Evolutionary conservation across 2,888 invertebrate genomes (phyloP), one percentile per base, ranked within the genome.

Genomic region (Lithophane ornitopus): DNA sequence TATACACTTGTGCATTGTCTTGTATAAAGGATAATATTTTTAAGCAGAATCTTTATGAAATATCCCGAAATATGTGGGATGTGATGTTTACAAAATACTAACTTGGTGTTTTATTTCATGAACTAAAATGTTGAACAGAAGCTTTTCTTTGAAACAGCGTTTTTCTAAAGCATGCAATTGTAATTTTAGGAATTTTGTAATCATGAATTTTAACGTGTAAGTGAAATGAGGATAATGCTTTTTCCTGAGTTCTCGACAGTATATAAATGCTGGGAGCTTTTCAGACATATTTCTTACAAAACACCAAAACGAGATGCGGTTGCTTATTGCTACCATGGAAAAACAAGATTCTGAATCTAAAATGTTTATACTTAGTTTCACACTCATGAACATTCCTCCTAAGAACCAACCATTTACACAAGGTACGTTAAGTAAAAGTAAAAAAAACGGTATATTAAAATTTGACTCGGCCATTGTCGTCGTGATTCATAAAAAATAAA

Each of bases 401-500:
- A 54, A 16, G 12, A 26, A 22, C 9, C 28, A 70, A 54, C 19
- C 3, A 58, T 46, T 46, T 2, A 22, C 28, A 19, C 19, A 58
- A 49, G 12, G 9, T 12, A 19, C 28, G 8, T 22, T 14, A 46
- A 46, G 28, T 73, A 22, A 75, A 69, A 84, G 73, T 34, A 70
- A 78, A 73, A 76, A 62, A 73, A 76, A 62, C 68, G 61, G 63
- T 61, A 19, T 39, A 28, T 65, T n/a, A n/a, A n/a, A n/a, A n/a
- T n/a, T 78, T 41, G 83, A 72, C 26, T 67, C 12, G 59, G 16
- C 7, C 58, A 54, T 54, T 69, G 80, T 68, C 46, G 56, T 8
- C 11, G 14, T 76, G 81, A 81, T 81, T 88, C 88, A 87, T 80
- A 46, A 46, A 46, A 49, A 49, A 34, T 34, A 34, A 34, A 49